These are phyloP conservation scores for Echinometra lucunter DNA, from an alignment of 53 echinoderm and acorn worm species.

Conservation along the genomic window DNA sequence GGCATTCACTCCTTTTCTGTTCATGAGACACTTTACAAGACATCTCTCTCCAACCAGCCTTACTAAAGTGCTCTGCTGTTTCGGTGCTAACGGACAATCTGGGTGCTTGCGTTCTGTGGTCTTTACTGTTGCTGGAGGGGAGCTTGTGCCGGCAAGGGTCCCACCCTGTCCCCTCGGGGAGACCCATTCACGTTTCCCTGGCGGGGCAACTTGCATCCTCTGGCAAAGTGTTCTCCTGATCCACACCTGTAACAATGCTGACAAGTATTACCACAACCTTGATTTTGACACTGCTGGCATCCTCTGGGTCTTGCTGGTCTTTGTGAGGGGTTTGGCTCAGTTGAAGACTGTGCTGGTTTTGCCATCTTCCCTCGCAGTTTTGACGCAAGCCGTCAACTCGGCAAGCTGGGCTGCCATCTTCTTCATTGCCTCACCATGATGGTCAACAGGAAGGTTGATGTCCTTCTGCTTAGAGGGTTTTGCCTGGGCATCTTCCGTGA, in stretches of 20 bases:
- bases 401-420: background rate
- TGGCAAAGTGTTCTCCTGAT: background rate
- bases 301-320: background rate
- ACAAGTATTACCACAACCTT: background rate
- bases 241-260: background rate
- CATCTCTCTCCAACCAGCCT: background rate
- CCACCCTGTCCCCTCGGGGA: background rate
- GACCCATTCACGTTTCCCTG: background rate
- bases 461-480: no score
- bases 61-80: background rate
- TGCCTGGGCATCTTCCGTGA: no score
- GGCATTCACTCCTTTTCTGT: background rate
- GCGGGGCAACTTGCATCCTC: background rate
- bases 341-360: background rate
- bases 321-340: background rate
- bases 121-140: no score
- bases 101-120: no score
- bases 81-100: background rate
- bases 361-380: background rate
- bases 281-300: background rate
- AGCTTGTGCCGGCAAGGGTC: background rate
- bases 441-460: no score
- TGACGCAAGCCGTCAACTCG: background rate
- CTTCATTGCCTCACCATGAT: background rate
- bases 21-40: background rate